These are phyloP conservation scores for Emmelina monodactyla DNA, from an alignment of 2,888 invertebrate genomes.

Conservation along the genomic window DNA sequence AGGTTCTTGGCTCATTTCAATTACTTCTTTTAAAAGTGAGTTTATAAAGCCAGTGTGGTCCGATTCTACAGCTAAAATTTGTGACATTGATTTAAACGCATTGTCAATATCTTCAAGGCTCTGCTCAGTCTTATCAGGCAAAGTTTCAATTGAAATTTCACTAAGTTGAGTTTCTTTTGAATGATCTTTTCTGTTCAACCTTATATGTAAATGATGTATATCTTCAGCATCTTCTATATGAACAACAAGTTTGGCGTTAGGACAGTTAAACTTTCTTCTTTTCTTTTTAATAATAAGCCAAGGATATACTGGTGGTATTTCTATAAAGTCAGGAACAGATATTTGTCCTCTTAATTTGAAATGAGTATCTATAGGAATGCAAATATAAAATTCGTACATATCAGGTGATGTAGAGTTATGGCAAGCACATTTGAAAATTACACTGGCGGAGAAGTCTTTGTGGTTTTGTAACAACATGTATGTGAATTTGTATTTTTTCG, in stretches of 20 bases:
- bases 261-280: not conserved
- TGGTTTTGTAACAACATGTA: conserved; percentile 25
- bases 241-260: too few species aligned
- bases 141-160: too few species aligned
- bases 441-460: conserved; percentile 23
- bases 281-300: conserved; percentile 29
- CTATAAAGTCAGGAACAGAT: conserved; percentile 25
- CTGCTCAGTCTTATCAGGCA: too few species aligned
- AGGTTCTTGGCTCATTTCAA: conserved; percentile 28
- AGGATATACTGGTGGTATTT: conserved; percentile 31
- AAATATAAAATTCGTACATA: conserved; percentile 24
- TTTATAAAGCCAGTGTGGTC: too few species aligned
- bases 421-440: conserved; percentile 34
- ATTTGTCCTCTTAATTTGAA: conserved; percentile 21
- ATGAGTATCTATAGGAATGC: conserved; percentile 28
- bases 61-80: too few species aligned
- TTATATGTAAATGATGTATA: too few species aligned
- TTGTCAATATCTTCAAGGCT: too few species aligned
- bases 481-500: conserved; percentile 26
- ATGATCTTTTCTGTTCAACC: too few species aligned
- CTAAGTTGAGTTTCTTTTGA: too few species aligned
- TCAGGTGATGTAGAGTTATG: conserved; percentile 18
- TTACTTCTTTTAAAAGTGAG: conserved; percentile 19
- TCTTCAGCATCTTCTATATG: too few species aligned
- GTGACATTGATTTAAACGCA: too few species aligned